These are phyloP conservation scores for Nomada goodeniana DNA, from an alignment of 2,888 invertebrate genomes.

Conservation along the genomic window DNA sequence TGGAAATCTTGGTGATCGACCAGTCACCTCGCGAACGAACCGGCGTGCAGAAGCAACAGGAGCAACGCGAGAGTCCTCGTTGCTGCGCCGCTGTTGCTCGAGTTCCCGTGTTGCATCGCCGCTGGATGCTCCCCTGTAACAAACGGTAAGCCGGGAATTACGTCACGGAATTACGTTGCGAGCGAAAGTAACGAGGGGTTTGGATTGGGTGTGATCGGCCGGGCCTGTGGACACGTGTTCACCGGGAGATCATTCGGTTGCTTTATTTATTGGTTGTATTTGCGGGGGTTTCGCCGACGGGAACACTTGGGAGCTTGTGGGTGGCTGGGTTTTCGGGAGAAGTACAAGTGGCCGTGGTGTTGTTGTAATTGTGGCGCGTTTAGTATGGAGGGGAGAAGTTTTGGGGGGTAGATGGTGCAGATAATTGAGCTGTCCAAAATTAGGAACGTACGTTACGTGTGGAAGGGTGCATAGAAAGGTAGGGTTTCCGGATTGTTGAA, in stretches of 20 bases:
- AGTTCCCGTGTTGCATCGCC: slow-evolving; percentile 86
- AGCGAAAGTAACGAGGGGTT: not conserved
- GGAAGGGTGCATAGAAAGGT: too few relatives aligned
- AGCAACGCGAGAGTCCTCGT: slow-evolving; percentile 81
- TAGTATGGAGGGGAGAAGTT: too few relatives aligned
- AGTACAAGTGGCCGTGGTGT: too few relatives aligned
- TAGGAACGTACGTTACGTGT: too few relatives aligned
- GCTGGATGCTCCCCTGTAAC: slow-evolving; percentile 85
- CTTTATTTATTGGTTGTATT: not conserved
- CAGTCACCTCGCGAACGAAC: slow-evolving; percentile 83
- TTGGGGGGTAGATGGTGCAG: too few relatives aligned
- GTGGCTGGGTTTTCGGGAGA: not conserved
- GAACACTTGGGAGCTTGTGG: not conserved
- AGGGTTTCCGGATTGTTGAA: too few relatives aligned
- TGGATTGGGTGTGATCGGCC: not conserved
- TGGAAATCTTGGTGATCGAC: slow-evolving; percentile 70
- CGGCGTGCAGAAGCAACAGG: slow-evolving; percentile 79
- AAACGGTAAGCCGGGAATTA: slow-evolving; percentile 25
- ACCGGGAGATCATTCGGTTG: not conserved
- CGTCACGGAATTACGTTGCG: slow-evolving; percentile 7
- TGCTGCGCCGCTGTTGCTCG: slow-evolving; percentile 82
- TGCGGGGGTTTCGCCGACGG: not conserved
- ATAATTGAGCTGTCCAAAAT: too few relatives aligned
- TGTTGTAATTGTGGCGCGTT: too few relatives aligned
- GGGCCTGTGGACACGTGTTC: not conserved